Evolutionary conservation across 2,113 vertebrate species (phyloP).

Genomic region (Halichoeres trimaculatus): DNA sequence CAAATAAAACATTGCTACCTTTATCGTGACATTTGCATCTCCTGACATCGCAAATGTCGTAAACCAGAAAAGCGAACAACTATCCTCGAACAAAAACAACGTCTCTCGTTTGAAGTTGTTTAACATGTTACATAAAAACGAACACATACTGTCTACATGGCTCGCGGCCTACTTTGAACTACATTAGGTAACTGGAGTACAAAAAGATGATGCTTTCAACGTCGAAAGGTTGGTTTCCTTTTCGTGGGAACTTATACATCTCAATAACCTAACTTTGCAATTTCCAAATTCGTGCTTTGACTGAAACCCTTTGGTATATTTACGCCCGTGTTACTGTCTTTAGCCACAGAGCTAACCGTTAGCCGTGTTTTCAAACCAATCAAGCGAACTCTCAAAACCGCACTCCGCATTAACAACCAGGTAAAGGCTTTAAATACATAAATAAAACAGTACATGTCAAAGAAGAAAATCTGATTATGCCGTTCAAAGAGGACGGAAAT

Average conservation of each 20-base stretch:
- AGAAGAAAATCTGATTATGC: too few relatives aligned
- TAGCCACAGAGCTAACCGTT: slow-evolving; percentile 57
- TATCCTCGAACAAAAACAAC: not conserved
- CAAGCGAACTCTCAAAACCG: not conserved
- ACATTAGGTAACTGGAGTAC: not conserved
- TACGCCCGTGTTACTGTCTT: not conserved
- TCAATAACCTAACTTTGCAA: fast-evolving
- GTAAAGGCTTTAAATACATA: not conserved
- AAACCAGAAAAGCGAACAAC: not conserved
- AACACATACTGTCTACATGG: not conserved
- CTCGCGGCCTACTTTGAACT: slow-evolving; percentile 46
- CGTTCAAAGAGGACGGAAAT: too few relatives aligned
- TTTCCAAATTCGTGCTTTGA: fast-evolving
- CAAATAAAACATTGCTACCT: too few relatives aligned
- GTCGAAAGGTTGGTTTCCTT: not conserved
- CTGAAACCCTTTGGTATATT: fast-evolving
- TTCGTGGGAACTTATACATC: fast-evolving
- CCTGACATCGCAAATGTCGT: not conserved
- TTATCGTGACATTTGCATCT: not conserved
- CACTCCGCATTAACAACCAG: too few relatives aligned
- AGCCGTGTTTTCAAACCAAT: slow-evolving; percentile 36
- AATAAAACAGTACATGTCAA: too few relatives aligned
- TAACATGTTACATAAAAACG: not conserved
- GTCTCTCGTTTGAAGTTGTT: not conserved
- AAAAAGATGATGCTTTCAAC: not conserved